These are phyloP conservation scores for Cryptotis parvus DNA, from an alignment of 2,113 vertebrate species.

Conservation along the genomic window DNA sequence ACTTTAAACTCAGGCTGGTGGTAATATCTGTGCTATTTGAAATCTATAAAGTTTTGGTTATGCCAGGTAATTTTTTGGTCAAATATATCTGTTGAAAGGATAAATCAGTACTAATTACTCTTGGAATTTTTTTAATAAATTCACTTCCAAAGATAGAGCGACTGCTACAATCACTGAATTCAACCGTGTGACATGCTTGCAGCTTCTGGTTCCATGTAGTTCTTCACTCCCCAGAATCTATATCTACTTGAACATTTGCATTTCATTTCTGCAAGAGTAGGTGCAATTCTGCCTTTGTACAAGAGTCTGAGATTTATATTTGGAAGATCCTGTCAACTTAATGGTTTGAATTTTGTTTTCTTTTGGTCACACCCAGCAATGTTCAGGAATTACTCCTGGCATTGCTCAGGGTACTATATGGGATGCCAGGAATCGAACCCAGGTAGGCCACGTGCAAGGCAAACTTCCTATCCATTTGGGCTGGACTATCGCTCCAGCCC, in stretches of 20 bases:
- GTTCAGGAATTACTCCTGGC: too few relatives aligned
- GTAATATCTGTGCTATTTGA: slow-evolving; percentile 38
- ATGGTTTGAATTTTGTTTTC: neutral
- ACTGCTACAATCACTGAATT: neutral
- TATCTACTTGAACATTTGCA: slow-evolving; percentile 6
- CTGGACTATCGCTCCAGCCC: too few relatives aligned
- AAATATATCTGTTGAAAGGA: neutral
- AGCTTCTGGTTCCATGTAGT: neutral
- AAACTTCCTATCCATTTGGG: too few relatives aligned
- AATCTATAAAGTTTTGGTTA: slow-evolving; percentile 24
- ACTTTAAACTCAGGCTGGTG: slow-evolving; percentile 25
- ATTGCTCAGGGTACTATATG: too few relatives aligned
- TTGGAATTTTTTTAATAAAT: neutral
- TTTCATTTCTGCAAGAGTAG: neutral
- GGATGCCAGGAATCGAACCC: too few relatives aligned
- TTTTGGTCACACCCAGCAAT: too few relatives aligned
- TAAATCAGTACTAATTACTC: neutral
- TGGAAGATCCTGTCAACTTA: neutral
- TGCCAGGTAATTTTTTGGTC: neutral
- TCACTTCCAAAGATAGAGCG: neutral
- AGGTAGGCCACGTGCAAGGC: too few relatives aligned
- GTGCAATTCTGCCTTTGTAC: slow-evolving; percentile 34
- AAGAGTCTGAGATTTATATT: slow-evolving; percentile 32
- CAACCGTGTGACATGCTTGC: neutral
- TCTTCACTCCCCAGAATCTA: slow-evolving; percentile 32